phyloP scores from a whole-genome alignment of 2,113 vertebrate genomes.

The Brachypteracias leptosomus region DNA sequence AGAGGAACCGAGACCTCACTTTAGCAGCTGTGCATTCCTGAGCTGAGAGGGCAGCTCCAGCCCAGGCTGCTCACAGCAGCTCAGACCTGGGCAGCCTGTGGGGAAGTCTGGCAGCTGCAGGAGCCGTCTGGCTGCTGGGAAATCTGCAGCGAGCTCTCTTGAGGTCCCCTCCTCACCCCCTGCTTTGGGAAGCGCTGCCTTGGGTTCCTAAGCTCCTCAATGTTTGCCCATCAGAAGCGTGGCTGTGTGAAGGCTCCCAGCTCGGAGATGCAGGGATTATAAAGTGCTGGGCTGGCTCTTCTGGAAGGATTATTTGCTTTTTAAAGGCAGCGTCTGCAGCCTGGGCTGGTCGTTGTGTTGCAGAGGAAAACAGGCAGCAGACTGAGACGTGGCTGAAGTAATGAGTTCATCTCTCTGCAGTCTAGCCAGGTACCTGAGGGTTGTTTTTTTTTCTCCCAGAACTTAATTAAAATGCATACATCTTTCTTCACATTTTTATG shows the following conservation, averaged over 20 bases:
- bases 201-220: not conserved
- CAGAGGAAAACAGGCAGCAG: conserved; percentile 25
- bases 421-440: not conserved
- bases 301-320: not conserved
- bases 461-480: not conserved
- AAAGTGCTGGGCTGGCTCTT: not conserved
- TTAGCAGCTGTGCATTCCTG: conserved; percentile 48
- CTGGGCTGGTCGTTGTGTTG: not conserved
- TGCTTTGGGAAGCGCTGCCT: not conserved
- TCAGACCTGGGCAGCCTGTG: not conserved
- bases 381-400: not conserved
- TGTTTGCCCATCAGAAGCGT: not conserved
- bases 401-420: conserved; percentile 15
- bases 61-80: not conserved
- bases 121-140: not conserved
- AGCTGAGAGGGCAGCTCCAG: not conserved
- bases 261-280: not conserved
- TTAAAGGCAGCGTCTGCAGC: not conserved
- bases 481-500: conserved; percentile 29
- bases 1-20: not conserved
- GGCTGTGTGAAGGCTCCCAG: not conserved
- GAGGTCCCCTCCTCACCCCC: not conserved
- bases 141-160: not conserved
- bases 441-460: not conserved
- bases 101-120: conserved; percentile 4